A percentile compares a stretch with the other conserved stretches of the same genome.
Conservation (phyloP, 2,113 vertebrate genomes). For the Vombatus ursinus region DNA sequence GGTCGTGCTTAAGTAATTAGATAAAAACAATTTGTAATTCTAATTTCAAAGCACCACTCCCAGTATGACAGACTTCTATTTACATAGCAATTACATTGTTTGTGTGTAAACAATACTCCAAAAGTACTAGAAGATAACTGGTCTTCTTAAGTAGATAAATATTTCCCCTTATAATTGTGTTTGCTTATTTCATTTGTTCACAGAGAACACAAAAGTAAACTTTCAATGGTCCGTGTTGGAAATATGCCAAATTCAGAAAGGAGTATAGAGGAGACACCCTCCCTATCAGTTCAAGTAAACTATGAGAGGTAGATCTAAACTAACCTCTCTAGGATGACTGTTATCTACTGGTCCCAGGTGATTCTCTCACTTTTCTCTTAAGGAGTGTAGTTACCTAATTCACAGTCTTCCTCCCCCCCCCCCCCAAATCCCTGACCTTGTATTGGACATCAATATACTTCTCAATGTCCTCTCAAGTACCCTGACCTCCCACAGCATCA, state of each 20-base stretch:
- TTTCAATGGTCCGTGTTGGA: not conserved
- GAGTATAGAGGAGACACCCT: not conserved
- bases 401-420: not conserved
- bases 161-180: not conserved
- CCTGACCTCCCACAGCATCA: not conserved
- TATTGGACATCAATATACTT: not conserved
- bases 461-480: not conserved
- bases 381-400: not conserved
- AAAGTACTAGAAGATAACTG: not conserved
- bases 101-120: not conserved
- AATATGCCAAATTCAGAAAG: not conserved
- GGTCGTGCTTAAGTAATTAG: not conserved
- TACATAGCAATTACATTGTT: not conserved
- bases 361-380: not conserved
- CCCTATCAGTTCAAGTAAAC: not conserved
- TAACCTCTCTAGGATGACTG: not conserved
- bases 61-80: constrained; percentile 4
- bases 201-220: not conserved
- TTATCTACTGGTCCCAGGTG: not conserved
- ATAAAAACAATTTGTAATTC: constrained; percentile 27
- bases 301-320: not conserved
- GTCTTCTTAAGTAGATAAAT: not conserved
- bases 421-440: not conserved
- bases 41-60: constrained; percentile 3
- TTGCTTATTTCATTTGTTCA: not conserved